Evolutionary conservation across 2,888 invertebrate genomes (phyloP).

Genomic region (Eupithecia insigniata): DNA sequence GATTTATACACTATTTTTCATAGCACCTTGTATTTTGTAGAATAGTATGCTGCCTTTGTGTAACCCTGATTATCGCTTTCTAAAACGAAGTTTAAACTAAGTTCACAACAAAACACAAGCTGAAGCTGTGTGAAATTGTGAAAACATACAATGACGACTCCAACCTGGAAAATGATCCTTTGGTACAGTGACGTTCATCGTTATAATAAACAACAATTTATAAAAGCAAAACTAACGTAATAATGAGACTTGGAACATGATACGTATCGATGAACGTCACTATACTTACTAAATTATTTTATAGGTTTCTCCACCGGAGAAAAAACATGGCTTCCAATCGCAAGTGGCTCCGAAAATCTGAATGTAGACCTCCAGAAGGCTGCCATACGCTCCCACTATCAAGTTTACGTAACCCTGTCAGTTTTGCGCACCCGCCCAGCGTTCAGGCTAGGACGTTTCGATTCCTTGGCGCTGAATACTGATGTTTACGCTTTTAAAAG

Average conservation of each 20-base stretch:
- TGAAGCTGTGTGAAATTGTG: too few species aligned
- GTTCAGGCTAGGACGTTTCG: slow-evolving; percentile 79
- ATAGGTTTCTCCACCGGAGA: slow-evolving; percentile 84
- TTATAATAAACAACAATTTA: not conserved
- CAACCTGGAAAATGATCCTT: not conserved
- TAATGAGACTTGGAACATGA: not conserved
- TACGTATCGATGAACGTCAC: not conserved
- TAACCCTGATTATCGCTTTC: too few species aligned
- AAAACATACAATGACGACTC: too few species aligned
- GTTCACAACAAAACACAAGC: too few species aligned
- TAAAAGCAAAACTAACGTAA: not conserved
- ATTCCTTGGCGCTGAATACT: slow-evolving; percentile 77
- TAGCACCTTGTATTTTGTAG: too few species aligned
- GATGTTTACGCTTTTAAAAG: slow-evolving; percentile 84
- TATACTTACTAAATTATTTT: not conserved
- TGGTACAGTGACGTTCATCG: not conserved
- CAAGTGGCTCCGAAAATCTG: slow-evolving; percentile 81
- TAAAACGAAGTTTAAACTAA: too few species aligned
- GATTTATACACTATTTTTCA: too few species aligned
- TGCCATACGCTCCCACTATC: slow-evolving; percentile 81
- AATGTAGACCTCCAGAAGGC: slow-evolving; percentile 84
- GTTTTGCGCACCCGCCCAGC: slow-evolving; percentile 81
- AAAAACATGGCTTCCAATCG: slow-evolving; percentile 87
- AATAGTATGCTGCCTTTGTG: too few species aligned
- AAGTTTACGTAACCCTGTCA: slow-evolving; percentile 79